These are phyloP conservation scores for Uloborus plumipes DNA, from an alignment of 2,888 invertebrate species.

Conservation along the genomic window DNA sequence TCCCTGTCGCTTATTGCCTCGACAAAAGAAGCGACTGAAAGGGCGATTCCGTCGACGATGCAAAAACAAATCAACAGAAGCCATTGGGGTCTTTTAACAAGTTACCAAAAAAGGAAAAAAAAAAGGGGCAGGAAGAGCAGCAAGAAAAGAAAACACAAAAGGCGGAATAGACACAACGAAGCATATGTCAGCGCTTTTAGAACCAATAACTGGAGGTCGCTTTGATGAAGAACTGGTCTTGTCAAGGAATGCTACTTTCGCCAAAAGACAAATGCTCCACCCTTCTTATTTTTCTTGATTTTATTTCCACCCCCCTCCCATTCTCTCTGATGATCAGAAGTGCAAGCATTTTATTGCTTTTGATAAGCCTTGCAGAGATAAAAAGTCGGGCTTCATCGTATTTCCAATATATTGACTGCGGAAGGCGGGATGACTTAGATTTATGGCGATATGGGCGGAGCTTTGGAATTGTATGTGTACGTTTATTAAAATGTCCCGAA, in stretches of 20 bases:
- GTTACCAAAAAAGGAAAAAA: not conserved
- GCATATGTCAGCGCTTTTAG: conserved; percentile 40
- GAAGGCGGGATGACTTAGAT: conserved; percentile 39
- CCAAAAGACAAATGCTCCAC: conserved; percentile 48
- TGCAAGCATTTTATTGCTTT: conserved; percentile 55
- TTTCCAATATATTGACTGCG: conserved; percentile 58
- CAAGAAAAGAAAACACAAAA: conserved; percentile 26
- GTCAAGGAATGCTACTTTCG: conserved; percentile 53
- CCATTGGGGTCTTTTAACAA: conserved; percentile 26
- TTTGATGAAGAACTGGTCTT: conserved; percentile 61
- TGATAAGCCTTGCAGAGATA: conserved; percentile 53
- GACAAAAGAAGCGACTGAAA: not conserved
- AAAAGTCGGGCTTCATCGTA: conserved; percentile 47
- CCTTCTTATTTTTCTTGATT: conserved; percentile 47
- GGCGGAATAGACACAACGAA: conserved; percentile 30
- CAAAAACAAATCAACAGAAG: conserved; percentile 21
- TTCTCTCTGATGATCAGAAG: conserved; percentile 50
- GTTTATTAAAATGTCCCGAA: conserved; percentile 53
- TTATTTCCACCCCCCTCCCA: conserved; percentile 12
- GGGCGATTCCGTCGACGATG: conserved; percentile 20
- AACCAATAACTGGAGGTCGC: conserved; percentile 59
- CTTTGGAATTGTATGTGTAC: conserved; percentile 42
- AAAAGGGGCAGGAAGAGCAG: not conserved
- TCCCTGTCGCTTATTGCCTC: conserved; percentile 1
- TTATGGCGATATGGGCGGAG: conserved; percentile 61